Conservation (phyloP, 2,888 invertebrate species). For the Microctonus hyperodae region DNA sequence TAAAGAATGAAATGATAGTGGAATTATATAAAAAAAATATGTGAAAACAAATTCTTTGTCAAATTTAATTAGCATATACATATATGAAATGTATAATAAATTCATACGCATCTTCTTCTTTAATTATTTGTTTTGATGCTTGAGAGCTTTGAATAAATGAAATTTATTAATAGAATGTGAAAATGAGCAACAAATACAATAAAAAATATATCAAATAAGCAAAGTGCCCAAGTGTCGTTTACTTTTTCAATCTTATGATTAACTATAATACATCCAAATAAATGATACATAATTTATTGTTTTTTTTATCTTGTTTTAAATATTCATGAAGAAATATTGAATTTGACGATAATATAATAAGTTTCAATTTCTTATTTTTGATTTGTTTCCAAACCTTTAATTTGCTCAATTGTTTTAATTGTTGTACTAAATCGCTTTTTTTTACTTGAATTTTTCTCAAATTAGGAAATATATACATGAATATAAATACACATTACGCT, state of each 20-base stretch:
- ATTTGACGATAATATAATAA: no score
- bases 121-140: not conserved
- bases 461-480: no score
- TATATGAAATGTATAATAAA: not conserved
- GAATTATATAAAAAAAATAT: not conserved
- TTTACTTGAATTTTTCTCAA: no score
- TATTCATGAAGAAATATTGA: no score
- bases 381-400: no score
- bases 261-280: not conserved
- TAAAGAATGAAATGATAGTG: not conserved
- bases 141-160: not conserved
- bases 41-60: not conserved
- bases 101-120: not conserved
- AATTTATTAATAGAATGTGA: not conserved
- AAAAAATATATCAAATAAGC: not conserved
- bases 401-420: no score
- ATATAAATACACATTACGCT: not conserved
- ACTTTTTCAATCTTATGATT: not conserved
- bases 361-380: no score
- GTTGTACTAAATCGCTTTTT: no score
- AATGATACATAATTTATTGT: no score
- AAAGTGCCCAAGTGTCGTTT: not conserved
- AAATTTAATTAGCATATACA: not conserved
- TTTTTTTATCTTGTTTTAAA: not conserved
- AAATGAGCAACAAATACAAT: not conserved